Evolutionary conservation across 2,888 invertebrate genomes (phyloP), one percentile per base, ranked within the genome.

Genomic region (Linyphia triangularis): DNA sequence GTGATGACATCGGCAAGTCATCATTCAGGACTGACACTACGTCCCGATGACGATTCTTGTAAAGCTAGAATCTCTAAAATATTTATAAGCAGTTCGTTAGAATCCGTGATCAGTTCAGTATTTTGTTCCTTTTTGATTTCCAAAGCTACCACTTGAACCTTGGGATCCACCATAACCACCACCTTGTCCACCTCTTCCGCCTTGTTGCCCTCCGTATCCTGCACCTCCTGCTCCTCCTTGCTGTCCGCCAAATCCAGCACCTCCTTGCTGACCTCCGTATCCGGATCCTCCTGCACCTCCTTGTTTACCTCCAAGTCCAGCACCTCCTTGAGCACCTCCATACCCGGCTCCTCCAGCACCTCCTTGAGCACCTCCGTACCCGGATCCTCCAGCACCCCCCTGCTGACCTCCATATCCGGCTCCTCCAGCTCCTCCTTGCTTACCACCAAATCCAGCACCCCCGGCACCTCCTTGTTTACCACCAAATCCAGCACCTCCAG

Each of bases 111-210:
- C 43, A 70, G 33, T 78, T 75, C 61, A 88, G 59, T 88, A 88
- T 73, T 88, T 88, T 28, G 86, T 88, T 67, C 86, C 86, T 59
- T 88, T 88, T 26, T 88, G 86, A 19, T 88, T 88, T 40, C 86
- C 85, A 16, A 37, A 72, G 22, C 30, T 73, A 24, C 72, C 72
- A 10, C 85, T 79, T 28, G 65, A 65, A 65, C 63, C 59, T 37
- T 77, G 77, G 19, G 77, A 61, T 24, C 81, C 85, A 16, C 79
- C 75, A 10, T 7, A 24, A 16, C 86, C 86, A 16, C 86, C 86
- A 10, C 81, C 59, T 28, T n/a, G 30, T 13, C 16, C 59, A 6
- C 43, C 33, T 26, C 37, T 43, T 33, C 82, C 82, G 10, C 82
- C 82, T 43, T 43, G 63, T 9, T 61, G 40, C 19, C 33, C 72